phyloP scores from a whole-genome alignment of 1,140 invertebrate species.

The Spodoptera litura region DNA sequence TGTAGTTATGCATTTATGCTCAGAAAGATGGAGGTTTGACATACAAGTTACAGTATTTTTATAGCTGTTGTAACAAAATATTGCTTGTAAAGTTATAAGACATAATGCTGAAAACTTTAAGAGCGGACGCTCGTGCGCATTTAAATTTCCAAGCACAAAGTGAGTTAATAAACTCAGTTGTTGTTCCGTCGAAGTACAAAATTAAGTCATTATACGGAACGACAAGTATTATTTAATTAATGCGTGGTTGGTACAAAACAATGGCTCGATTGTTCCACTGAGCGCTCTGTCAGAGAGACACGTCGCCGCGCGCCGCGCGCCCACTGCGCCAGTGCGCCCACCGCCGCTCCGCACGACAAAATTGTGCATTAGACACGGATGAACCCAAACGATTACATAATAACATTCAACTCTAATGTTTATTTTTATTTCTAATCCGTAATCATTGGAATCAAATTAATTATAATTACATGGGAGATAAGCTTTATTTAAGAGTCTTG shows the following conservation, averaged over 20 bases:
- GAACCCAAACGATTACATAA: constrained; percentile 29
- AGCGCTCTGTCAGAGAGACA: constrained; percentile 51
- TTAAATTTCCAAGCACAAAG: constrained; percentile 42
- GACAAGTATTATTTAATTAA: constrained; percentile 64
- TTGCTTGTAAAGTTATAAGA: constrained; percentile 39
- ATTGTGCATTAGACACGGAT: constrained; percentile 39
- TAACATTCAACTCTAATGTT: constrained; percentile 1
- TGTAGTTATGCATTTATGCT: constrained; percentile 49
- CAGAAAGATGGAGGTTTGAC: constrained; percentile 28
- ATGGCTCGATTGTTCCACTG: constrained; percentile 61
- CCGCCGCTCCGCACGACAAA: neutral
- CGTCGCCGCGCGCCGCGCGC: constrained; percentile 39
- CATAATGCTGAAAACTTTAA: constrained; percentile 31
- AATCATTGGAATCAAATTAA: constrained; percentile 1
- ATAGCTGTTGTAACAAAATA: constrained; percentile 46
- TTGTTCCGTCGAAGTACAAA: constrained; percentile 43
- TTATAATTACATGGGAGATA: neutral
- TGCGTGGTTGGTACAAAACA: constrained; percentile 63
- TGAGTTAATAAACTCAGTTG: constrained; percentile 42
- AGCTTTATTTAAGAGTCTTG: neutral
- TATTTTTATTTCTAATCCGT: neutral
- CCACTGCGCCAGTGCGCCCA: constrained; percentile 29
- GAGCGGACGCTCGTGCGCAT: constrained; percentile 31
- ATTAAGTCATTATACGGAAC: constrained; percentile 64
- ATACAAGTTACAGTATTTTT: constrained; percentile 46